These are phyloP conservation scores for Listrodromus nycthemerus DNA, from an alignment of 2,888 invertebrate genomes.

Conservation along the genomic window DNA sequence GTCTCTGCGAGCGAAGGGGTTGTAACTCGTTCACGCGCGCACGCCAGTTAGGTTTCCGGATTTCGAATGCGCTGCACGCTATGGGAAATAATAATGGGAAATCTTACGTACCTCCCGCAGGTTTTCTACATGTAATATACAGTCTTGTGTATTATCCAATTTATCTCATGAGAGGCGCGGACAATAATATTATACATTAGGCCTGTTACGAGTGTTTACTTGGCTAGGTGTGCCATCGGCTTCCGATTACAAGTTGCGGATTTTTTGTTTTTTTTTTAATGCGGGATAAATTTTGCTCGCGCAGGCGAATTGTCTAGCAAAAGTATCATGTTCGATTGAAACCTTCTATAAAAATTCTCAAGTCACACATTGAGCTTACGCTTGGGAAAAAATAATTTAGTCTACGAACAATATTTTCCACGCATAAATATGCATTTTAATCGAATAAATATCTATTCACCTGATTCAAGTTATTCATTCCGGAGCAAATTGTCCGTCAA, in stretches of 20 bases:
- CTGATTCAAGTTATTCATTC: too few relatives aligned
- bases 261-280: background rate
- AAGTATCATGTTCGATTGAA: background rate
- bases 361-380: too few relatives aligned
- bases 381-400: too few relatives aligned
- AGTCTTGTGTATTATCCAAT: slow-evolving; percentile 61
- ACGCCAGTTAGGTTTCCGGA: slow-evolving; percentile 58
- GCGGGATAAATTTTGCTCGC: slow-evolving; percentile 5
- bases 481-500: too few relatives aligned
- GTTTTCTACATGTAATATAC: slow-evolving; percentile 19
- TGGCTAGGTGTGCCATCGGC: background rate
- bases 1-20: slow-evolving; percentile 57
- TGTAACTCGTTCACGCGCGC: slow-evolving; percentile 61
- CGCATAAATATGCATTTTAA: too few relatives aligned
- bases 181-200: slow-evolving; percentile 32
- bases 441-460: too few relatives aligned
- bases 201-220: slow-evolving; percentile 12
- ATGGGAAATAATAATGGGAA: slow-evolving; percentile 63
- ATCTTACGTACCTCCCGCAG: slow-evolving; percentile 33
- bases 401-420: too few relatives aligned
- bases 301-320: background rate
- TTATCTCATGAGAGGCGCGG: slow-evolving; percentile 48
- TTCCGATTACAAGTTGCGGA: background rate
- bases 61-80: slow-evolving; percentile 60
- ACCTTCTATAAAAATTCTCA: background rate